Percentiles rank a stretch among this genome's conserved stretches.
These are phyloP conservation scores for Drosophila mimetica DNA, from an alignment of 2,888 invertebrate species.

Conservation along the genomic window DNA sequence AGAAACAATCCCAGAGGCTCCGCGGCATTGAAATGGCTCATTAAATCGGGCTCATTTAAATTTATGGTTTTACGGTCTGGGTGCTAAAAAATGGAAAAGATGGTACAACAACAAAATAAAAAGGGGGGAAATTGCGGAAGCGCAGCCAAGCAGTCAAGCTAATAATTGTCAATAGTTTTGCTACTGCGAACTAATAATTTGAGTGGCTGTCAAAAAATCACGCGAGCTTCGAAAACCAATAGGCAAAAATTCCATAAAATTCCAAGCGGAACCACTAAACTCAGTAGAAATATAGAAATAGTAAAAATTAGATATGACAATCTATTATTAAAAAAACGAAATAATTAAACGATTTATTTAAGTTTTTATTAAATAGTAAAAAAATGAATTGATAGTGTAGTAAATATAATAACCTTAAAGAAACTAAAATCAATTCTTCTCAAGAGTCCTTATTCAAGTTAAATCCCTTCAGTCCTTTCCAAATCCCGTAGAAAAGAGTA, in stretches of 20 bases:
- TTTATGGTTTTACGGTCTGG: conserved; percentile 55
- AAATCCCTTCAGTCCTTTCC: neutral
- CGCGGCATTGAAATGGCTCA: conserved; percentile 45
- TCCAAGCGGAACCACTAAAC: too few species aligned
- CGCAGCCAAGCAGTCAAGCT: conserved; percentile 23
- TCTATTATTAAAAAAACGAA: too few species aligned
- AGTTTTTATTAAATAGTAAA: too few species aligned
- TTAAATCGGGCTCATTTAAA: conserved; percentile 43
- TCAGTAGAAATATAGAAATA: too few species aligned
- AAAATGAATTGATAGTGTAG: too few species aligned
- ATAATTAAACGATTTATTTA: too few species aligned
- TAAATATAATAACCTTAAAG: too few species aligned
- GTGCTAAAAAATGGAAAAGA: conserved; percentile 3
- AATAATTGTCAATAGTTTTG: conserved; percentile 59
- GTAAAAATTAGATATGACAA: too few species aligned
- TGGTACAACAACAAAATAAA: neutral
- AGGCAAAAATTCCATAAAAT: neutral
- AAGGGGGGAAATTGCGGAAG: conserved; percentile 18
- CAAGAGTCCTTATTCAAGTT: neutral
- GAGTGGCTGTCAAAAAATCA: conserved; percentile 20
- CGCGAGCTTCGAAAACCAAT: conserved; percentile 53
- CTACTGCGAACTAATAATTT: conserved; percentile 18
- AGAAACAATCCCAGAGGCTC: conserved; percentile 17
- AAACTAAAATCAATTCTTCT: neutral
- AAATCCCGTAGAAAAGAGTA: neutral